Conservation (phyloP, 2,797 vertebrate genomes). For the Propithecus perrieri region DNA sequence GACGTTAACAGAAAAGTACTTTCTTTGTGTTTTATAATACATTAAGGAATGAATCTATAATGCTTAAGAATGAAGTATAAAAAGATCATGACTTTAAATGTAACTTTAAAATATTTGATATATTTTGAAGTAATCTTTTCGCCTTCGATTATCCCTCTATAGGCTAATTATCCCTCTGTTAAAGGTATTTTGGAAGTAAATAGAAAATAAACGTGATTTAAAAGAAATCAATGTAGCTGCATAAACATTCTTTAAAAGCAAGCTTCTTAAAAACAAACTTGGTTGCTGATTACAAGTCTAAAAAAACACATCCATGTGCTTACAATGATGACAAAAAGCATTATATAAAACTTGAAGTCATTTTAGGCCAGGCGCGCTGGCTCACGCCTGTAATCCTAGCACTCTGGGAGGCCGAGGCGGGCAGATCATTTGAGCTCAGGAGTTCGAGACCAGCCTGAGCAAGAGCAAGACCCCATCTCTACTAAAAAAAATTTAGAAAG, state of each 20-base stretch:
- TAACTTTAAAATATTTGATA: background rate
- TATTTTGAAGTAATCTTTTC: conserved; percentile 16
- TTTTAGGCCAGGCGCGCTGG: too few species aligned
- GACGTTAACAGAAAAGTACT: conserved; percentile 41
- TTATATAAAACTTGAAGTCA: background rate
- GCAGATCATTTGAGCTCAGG: too few species aligned
- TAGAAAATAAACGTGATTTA: conserved; percentile 16
- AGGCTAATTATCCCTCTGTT: background rate
- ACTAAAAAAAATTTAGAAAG: too few species aligned
- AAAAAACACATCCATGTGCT: conserved; percentile 4
- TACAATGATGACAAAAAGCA: background rate
- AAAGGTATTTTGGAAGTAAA: conserved; percentile 52
- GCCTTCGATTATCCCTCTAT: background rate
- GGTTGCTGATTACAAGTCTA: background rate
- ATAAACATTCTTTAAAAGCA: conserved; percentile 11
- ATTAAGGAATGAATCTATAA: conserved; percentile 33
- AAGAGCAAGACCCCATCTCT: too few species aligned
- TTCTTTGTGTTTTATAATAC: conserved; percentile 5
- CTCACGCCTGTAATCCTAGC: too few species aligned
- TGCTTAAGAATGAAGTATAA: background rate
- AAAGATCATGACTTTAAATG: conserved; percentile 19
- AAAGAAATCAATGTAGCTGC: background rate
- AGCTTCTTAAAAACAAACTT: conserved; percentile 4
- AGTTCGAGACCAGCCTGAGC: too few species aligned
- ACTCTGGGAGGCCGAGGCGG: too few species aligned